phyloP scores from a whole-genome alignment of 2,113 vertebrate species.

The Dolichotis patagonum region DNA sequence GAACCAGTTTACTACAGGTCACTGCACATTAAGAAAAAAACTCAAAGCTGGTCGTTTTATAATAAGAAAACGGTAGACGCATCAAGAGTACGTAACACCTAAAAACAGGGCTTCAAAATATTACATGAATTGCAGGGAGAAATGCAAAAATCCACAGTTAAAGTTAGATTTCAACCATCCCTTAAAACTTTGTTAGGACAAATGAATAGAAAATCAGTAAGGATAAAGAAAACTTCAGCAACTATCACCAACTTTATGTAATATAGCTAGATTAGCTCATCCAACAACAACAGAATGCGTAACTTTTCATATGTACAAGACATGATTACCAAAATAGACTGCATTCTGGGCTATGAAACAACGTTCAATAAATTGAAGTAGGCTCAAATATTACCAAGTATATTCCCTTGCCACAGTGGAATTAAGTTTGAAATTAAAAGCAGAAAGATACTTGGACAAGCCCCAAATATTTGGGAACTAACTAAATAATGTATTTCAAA shows the following conservation, averaged over 20 bases:
- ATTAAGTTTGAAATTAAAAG: conserved; percentile 33
- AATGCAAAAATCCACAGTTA: background rate
- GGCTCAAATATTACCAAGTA: background rate
- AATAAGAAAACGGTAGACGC: background rate
- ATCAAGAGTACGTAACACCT: background rate
- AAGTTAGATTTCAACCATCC: background rate
- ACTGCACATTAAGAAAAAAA: background rate
- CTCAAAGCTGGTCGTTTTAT: background rate
- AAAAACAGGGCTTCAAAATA: background rate
- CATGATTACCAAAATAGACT: background rate
- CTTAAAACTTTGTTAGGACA: background rate
- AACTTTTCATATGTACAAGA: background rate
- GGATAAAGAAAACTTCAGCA: background rate
- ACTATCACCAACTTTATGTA: background rate
- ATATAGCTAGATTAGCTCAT: background rate
- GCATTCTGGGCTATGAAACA: background rate
- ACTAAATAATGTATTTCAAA: background rate
- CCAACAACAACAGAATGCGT: background rate
- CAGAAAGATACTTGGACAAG: background rate
- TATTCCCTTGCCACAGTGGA: background rate
- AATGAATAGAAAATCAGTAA: background rate
- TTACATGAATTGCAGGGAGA: background rate
- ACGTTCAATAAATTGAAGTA: background rate
- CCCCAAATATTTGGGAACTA: background rate
- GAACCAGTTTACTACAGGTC: background rate